These are phyloP conservation scores for Otis tarda DNA, from an alignment of 2,113 vertebrate species.

Conservation along the genomic window DNA sequence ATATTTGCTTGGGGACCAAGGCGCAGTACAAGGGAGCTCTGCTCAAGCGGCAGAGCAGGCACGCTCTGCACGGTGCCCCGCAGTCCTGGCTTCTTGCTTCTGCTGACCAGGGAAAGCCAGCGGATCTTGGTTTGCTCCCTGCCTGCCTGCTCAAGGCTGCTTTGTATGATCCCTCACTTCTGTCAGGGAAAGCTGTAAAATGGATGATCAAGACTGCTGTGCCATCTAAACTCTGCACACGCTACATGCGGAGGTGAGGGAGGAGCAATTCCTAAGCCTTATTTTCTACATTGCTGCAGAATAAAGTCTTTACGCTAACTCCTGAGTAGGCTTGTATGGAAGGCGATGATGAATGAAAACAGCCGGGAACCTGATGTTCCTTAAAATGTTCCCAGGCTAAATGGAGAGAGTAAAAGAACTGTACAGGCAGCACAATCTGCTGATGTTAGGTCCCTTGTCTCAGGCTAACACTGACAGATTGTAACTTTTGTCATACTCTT, in stretches of 20 bases:
- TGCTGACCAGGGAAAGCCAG: background rate
- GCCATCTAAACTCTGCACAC: background rate
- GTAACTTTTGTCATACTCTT: background rate
- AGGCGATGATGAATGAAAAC: background rate
- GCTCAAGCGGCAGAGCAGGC: background rate
- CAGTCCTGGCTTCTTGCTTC: background rate
- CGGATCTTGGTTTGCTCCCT: background rate
- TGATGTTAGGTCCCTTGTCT: background rate
- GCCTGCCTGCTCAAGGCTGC: background rate
- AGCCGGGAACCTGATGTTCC: background rate
- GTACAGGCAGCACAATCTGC: background rate
- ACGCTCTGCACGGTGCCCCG: rapidly evolving
- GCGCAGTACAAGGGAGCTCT: background rate
- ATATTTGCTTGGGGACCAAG: background rate
- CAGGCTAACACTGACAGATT: background rate
- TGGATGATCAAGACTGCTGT: rapidly evolving
- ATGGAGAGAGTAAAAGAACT: background rate
- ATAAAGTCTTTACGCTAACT: background rate
- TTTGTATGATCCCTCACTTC: background rate
- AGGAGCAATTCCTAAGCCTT: background rate
- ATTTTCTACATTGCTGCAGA: background rate
- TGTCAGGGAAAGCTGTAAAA: background rate
- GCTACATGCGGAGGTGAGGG: background rate
- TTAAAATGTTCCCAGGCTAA: background rate
- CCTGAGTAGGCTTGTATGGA: background rate